Conservation (phyloP, 1,140 invertebrate species). For the Dreissena rostriformis region DNA sequence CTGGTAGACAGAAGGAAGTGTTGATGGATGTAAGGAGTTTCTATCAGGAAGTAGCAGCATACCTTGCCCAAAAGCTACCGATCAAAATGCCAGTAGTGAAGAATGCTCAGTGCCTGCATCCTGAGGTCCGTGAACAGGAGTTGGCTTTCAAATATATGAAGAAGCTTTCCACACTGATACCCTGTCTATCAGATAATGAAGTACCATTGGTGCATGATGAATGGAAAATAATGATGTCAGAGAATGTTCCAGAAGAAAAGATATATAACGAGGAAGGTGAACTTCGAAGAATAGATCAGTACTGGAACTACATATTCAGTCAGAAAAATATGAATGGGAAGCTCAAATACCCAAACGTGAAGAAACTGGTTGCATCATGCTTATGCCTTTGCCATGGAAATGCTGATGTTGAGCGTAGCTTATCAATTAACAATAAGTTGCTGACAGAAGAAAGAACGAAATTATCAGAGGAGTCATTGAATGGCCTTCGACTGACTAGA, state of each 20-base stretch:
- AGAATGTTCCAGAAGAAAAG: neutral
- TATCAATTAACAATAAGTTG: neutral
- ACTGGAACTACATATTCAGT: slow-evolving; percentile 4
- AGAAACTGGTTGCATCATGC: too few relatives aligned
- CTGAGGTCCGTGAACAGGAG: slow-evolving; percentile 23
- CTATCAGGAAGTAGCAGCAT: slow-evolving; percentile 11
- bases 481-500: neutral
- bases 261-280: neutral
- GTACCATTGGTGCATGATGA: neutral
- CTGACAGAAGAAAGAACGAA: neutral
- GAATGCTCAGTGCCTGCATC: slow-evolving; percentile 12
- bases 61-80: neutral
- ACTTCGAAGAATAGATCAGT: neutral
- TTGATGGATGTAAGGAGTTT: neutral
- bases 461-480: neutral
- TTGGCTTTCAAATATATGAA: neutral
- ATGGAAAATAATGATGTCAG: neutral
- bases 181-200: neutral
- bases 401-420: too few relatives aligned
- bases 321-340: slow-evolving; percentile 8
- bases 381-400: too few relatives aligned
- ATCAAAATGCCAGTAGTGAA: neutral
- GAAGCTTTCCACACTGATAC: neutral
- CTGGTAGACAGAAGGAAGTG: neutral
- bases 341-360: too few relatives aligned